These are phyloP conservation scores for Polypterus bichir DNA, from an alignment of 2,113 vertebrate genomes.

Conservation along the genomic window DNA sequence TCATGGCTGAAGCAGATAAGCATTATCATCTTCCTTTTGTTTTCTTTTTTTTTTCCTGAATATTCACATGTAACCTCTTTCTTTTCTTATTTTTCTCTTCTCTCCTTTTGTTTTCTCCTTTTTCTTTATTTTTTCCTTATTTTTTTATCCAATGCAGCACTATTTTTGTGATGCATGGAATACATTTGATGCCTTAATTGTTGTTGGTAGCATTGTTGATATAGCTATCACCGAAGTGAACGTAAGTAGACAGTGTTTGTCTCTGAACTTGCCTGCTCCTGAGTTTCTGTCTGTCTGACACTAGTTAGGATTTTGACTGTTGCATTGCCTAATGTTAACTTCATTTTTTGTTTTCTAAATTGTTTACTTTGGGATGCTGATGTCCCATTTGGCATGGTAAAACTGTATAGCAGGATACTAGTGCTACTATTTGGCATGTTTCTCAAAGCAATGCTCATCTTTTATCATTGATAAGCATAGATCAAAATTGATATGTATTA, in stretches of 20 bases:
- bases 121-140: constrained; percentile 36
- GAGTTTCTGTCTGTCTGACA: constrained; percentile 31
- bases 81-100: constrained; percentile 88
- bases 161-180: constrained; percentile 99
- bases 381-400: constrained; percentile 40
- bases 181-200: constrained; percentile 99
- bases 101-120: constrained; percentile 55
- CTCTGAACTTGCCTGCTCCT: constrained; percentile 71
- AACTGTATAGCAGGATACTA: constrained; percentile 46
- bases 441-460: background rate
- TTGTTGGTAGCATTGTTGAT: constrained; percentile 99
- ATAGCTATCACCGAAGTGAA: constrained; percentile 99
- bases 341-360: constrained; percentile 15
- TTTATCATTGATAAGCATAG: no score
- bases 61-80: constrained; percentile 81
- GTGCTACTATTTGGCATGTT: constrained; percentile 28
- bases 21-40: constrained; percentile 44
- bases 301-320: constrained; percentile 29
- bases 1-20: constrained; percentile 37
- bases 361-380: constrained; percentile 22
- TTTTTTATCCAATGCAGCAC: constrained; percentile 81
- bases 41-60: constrained; percentile 31
- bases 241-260: constrained; percentile 90
- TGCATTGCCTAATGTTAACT: constrained; percentile 30
- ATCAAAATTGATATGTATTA: no score